Conservation (phyloP, 1,140 invertebrate species). For the Tyrophagus putrescentiae region DNA sequence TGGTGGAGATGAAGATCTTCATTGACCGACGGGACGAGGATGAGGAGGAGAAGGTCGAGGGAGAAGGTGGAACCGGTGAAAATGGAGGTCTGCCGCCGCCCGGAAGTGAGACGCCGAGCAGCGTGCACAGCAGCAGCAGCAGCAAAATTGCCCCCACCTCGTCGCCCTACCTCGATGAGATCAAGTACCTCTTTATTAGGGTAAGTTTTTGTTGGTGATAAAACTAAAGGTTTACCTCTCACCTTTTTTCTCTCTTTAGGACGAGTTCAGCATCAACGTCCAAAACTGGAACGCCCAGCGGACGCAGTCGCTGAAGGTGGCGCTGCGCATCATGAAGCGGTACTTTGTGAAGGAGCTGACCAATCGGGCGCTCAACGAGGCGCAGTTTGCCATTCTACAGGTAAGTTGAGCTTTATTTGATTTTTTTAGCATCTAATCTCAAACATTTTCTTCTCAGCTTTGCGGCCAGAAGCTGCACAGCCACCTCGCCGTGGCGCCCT, state of each 20-base stretch:
- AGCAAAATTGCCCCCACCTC: constrained; percentile 40
- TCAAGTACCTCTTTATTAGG: constrained; percentile 71
- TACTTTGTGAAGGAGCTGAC: constrained; percentile 74
- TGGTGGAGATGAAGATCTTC: constrained; percentile 30
- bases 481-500: constrained; percentile 81
- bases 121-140: too few species aligned
- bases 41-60: background rate
- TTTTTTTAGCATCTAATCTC: constrained; percentile 7
- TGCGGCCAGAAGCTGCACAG: constrained; percentile 72
- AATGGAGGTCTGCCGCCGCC: too few species aligned
- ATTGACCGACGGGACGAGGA: constrained; percentile 41
- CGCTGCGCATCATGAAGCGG: constrained; percentile 75
- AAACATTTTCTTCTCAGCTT: constrained; percentile 37
- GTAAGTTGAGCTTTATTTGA: constrained; percentile 29
- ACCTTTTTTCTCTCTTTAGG: constrained; percentile 38
- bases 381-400: constrained; percentile 69
- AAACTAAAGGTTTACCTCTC: background rate
- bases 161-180: constrained; percentile 66
- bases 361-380: constrained; percentile 60
- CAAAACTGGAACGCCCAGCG: constrained; percentile 90
- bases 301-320: constrained; percentile 68
- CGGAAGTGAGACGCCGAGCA: too few species aligned
- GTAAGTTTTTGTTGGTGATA: constrained; percentile 33
- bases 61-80: too few species aligned
- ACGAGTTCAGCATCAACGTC: constrained; percentile 89